These are phyloP conservation scores for Pionites leucogaster DNA, from an alignment of 2,113 vertebrate genomes.

Conservation along the genomic window DNA sequence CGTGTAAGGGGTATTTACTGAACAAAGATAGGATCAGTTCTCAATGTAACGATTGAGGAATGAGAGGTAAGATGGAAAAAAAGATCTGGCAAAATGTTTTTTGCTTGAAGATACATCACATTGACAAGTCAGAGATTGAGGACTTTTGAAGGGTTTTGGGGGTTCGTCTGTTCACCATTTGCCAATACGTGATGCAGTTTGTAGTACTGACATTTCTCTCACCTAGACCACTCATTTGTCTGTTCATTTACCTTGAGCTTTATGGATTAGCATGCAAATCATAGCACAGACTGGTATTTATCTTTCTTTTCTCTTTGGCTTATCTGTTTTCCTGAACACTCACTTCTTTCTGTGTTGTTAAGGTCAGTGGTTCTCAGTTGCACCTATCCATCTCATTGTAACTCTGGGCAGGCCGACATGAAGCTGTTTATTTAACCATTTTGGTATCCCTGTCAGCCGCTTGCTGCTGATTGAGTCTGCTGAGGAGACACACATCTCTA, in stretches of 20 bases:
- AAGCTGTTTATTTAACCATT: constrained; percentile 25
- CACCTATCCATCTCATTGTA: constrained; percentile 5
- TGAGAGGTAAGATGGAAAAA: not conserved
- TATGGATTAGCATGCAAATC: constrained; percentile 5
- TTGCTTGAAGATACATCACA: not conserved
- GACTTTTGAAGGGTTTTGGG: not conserved
- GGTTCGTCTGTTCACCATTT: not conserved
- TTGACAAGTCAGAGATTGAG: not conserved
- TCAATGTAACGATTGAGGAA: not conserved
- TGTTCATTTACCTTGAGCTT: constrained; percentile 21
- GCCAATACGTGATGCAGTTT: rapidly evolving
- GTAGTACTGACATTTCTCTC: not conserved
- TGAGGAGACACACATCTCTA: not conserved
- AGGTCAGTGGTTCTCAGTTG: constrained; percentile 21
- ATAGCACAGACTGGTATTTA: not conserved
- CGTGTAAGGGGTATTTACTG: not conserved
- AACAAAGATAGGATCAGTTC: not conserved
- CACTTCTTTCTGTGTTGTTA: not conserved
- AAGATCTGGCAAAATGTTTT: not conserved
- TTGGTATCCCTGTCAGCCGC: constrained; percentile 7
- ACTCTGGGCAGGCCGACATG: not conserved
- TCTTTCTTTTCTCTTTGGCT: not conserved
- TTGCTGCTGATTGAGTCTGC: constrained; percentile 5
- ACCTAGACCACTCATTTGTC: not conserved
- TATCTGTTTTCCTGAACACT: not conserved